phyloP scores from a whole-genome alignment of 2,888 invertebrate species.

The Leptinotarsa peninsularis region DNA sequence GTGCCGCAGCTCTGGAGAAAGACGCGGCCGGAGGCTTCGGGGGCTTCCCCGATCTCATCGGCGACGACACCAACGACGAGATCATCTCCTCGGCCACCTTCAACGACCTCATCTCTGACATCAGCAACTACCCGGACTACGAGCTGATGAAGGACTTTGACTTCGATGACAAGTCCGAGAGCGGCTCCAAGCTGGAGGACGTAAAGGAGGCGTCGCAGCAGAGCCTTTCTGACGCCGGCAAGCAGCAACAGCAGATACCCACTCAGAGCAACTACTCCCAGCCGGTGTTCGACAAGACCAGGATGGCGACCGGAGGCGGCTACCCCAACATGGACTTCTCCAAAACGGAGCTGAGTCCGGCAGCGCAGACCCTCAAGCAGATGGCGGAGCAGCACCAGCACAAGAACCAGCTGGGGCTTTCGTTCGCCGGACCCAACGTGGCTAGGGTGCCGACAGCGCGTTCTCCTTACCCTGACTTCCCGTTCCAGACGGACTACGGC shows the following conservation, averaged over 20 bases:
- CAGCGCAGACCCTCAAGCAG: slow-evolving; percentile 94
- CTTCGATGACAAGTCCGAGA: slow-evolving; percentile 74
- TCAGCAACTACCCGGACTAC: slow-evolving; percentile 75
- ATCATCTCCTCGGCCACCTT: slow-evolving; percentile 81
- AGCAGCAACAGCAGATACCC: slow-evolving; percentile 54
- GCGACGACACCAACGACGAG: slow-evolving; percentile 85
- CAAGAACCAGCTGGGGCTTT: slow-evolving; percentile 77
- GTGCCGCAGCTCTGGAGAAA: slow-evolving; percentile 87
- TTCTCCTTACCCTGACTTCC: slow-evolving; percentile 74
- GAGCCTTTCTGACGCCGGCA: slow-evolving; percentile 48
- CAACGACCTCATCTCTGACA: slow-evolving; percentile 89
- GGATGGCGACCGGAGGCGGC: slow-evolving; percentile 49
- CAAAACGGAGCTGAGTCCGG: slow-evolving; percentile 82
- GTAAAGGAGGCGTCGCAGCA: slow-evolving; percentile 55
- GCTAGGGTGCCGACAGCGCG: slow-evolving; percentile 53
- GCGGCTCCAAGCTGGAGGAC: slow-evolving; percentile 60
- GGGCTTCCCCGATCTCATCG: slow-evolving; percentile 84
- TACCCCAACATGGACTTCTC: slow-evolving; percentile 64
- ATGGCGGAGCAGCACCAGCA: slow-evolving; percentile 98
- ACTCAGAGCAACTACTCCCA: slow-evolving; percentile 61
- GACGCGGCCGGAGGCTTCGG: slow-evolving; percentile 84
- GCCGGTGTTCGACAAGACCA: slow-evolving; percentile 60
- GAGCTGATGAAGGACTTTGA: slow-evolving; percentile 85
- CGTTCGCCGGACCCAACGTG: slow-evolving; percentile 60
- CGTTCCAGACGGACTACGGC: slow-evolving; percentile 68